These are phyloP conservation scores for Melanotaenia trifasciata DNA, from an alignment of 2,797 vertebrate species.

Conservation along the genomic window DNA sequence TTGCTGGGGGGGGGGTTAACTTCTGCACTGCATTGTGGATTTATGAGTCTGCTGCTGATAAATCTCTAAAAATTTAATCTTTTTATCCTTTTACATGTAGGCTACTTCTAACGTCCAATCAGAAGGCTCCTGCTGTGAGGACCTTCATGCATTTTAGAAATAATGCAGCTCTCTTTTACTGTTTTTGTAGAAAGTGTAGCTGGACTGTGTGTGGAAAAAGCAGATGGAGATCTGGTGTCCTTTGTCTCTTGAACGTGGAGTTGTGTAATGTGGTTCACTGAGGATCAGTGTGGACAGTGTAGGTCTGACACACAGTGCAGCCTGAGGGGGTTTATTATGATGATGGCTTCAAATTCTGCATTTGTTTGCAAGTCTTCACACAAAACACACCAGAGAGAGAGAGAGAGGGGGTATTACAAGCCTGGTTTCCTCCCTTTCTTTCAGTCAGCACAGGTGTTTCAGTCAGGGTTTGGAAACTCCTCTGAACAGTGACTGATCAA, in stretches of 20 bases:
- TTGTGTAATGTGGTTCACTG: slow-evolving; percentile 72
- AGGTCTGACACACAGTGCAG: slow-evolving; percentile 17
- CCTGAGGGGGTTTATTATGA: slow-evolving; percentile 30
- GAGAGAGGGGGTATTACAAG: slow-evolving; percentile 21
- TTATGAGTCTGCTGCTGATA: slow-evolving; percentile 4
- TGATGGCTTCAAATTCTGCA: slow-evolving; percentile 27
- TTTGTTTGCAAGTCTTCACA: slow-evolving; percentile 64
- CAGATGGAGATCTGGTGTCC: slow-evolving; percentile 39
- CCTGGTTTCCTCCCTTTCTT: slow-evolving; percentile 43
- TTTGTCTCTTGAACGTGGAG: slow-evolving; percentile 63
- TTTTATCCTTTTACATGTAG: slow-evolving; percentile 14
- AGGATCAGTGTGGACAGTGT: slow-evolving; percentile 13
- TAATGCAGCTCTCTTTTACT: slow-evolving; percentile 20
- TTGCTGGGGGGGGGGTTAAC: background rate
- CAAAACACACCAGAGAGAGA: slow-evolving; percentile 38
- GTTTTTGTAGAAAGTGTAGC: background rate
- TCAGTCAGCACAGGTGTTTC: slow-evolving; percentile 21
- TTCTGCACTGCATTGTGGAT: slow-evolving; percentile 9
- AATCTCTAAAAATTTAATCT: slow-evolving; percentile 31
- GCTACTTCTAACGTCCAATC: slow-evolving; percentile 40
- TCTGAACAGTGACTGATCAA: slow-evolving; percentile 38
- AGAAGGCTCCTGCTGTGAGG: slow-evolving; percentile 31
- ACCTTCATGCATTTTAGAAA: slow-evolving; percentile 13
- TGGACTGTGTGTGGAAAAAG: slow-evolving; percentile 32
- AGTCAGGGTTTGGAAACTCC: slow-evolving; percentile 22